Evolutionary conservation across 30 jellyfish, hydroid and myxozoan genomes (phyloP).

Genomic region (Morbakka virulenta): DNA sequence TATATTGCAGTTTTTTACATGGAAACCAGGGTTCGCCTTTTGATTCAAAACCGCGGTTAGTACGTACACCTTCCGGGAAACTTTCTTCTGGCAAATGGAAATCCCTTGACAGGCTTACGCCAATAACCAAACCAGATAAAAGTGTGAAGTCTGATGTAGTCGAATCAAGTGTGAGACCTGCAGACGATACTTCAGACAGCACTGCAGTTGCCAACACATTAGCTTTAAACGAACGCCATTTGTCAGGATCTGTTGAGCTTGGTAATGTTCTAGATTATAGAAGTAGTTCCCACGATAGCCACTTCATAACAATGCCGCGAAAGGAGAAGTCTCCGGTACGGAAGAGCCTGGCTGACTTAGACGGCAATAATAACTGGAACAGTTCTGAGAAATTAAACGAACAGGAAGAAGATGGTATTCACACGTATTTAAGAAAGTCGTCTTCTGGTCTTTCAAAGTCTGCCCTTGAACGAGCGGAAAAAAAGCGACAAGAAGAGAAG

Average conservation of each 20-base stretch:
- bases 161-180: no score
- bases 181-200: not conserved
- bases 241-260: not conserved
- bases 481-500: constrained; percentile 37
- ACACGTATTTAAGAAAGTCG: not conserved
- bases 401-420: not conserved
- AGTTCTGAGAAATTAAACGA: not conserved
- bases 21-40: constrained; percentile 38
- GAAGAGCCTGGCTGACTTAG: not conserved
- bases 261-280: not conserved
- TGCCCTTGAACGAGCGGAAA: constrained; percentile 59
- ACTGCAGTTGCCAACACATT: not conserved
- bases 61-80: constrained; percentile 74
- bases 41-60: constrained; percentile 67
- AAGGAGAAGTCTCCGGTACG: not conserved
- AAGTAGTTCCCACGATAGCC: not conserved
- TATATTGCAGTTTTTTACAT: no score
- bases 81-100: constrained; percentile 66
- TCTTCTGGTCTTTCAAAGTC: constrained; percentile 63
- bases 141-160: not conserved
- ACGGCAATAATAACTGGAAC: not conserved
- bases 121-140: not conserved
- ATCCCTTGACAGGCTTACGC: not conserved
- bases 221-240: not conserved
- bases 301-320: not conserved